A percentile compares a stretch with the other conserved stretches of the same genome.
phyloP scores from a whole-genome alignment of 2,888 invertebrate species.

The Lottia scabra region DNA sequence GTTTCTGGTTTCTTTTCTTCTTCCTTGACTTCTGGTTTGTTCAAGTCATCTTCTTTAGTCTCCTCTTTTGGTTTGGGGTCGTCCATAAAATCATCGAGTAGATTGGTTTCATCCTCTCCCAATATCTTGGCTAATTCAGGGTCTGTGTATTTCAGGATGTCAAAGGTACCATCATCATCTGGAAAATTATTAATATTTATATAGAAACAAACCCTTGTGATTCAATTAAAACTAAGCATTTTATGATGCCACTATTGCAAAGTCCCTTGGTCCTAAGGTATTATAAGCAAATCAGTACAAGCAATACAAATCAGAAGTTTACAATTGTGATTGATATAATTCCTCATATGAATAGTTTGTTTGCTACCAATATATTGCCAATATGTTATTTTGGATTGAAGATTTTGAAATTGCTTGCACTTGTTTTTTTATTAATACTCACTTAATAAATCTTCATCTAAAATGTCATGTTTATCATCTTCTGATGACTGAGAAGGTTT shows the following conservation, averaged over 20 bases:
- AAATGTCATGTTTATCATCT: conserved; percentile 48
- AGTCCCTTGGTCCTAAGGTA: too few relatives aligned
- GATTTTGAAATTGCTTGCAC: too few relatives aligned
- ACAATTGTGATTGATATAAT: too few relatives aligned
- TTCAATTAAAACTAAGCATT: too few relatives aligned
- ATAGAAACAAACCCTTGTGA: too few relatives aligned
- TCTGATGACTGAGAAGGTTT: conserved; percentile 47
- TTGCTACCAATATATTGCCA: too few relatives aligned
- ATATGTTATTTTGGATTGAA: too few relatives aligned
- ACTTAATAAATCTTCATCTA: conserved; percentile 55
- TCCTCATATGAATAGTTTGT: too few relatives aligned
- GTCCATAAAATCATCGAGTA: conserved; percentile 79
- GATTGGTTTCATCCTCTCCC: conserved; percentile 81
- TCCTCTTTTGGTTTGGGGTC: conserved; percentile 29
- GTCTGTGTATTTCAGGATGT: conserved; percentile 94
- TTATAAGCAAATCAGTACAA: too few relatives aligned
- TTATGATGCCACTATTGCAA: too few relatives aligned
- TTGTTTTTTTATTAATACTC: too few relatives aligned
- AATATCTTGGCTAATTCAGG: conserved; percentile 84
- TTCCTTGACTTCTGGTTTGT: conserved; percentile 18
- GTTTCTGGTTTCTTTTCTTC: conserved; percentile 19
- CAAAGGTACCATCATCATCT: conserved; percentile 79
- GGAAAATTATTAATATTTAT: conserved; percentile 1
- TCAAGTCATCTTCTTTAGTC: conserved; percentile 19
- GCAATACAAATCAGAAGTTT: too few relatives aligned